Percentiles rank a stretch among this genome's conserved stretches.
Evolutionary conservation across 2,888 invertebrate genomes (phyloP).

Genomic region (Mycogona germanica): DNA sequence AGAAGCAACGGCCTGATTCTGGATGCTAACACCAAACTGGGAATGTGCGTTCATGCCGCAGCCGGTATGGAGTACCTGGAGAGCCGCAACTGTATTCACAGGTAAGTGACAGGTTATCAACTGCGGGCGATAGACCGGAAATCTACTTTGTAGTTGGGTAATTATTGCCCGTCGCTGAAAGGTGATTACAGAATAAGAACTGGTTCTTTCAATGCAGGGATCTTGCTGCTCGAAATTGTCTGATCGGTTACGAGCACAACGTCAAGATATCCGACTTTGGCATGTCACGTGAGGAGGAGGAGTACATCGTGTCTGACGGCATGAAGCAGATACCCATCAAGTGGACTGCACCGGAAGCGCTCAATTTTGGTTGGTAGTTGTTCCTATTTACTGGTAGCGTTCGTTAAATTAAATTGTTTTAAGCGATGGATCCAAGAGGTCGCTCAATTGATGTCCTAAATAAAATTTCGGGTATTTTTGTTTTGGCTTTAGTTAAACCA

Average conservation of each 20-base stretch:
- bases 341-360: conserved; percentile 95
- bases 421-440: background rate
- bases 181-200: background rate
- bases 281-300: conserved; percentile 94
- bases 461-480: no score
- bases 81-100: conserved; percentile 89
- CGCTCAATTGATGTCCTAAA: background rate
- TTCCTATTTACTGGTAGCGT: background rate
- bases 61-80: conserved; percentile 93
- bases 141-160: no score
- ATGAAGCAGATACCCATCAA: conserved; percentile 98
- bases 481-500: no score
- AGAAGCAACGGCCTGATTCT: conserved; percentile 60
- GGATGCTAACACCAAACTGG: conserved; percentile 51
- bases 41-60: conserved; percentile 88
- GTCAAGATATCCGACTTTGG: conserved; percentile 98
- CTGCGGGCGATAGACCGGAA: no score
- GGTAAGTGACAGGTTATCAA: conserved; percentile 26
- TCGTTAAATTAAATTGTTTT: background rate
- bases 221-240: conserved; percentile 87
- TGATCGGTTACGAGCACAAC: conserved; percentile 63
- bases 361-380: conserved; percentile 79
- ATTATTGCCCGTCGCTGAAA: no score
- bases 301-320: conserved; percentile 92
- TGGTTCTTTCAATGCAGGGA: conserved; percentile 44